Percentiles rank a stretch among this genome's conserved stretches.
Conservation (phyloP, 2,113 vertebrate species). For the Pangasianodon gigas region DNA sequence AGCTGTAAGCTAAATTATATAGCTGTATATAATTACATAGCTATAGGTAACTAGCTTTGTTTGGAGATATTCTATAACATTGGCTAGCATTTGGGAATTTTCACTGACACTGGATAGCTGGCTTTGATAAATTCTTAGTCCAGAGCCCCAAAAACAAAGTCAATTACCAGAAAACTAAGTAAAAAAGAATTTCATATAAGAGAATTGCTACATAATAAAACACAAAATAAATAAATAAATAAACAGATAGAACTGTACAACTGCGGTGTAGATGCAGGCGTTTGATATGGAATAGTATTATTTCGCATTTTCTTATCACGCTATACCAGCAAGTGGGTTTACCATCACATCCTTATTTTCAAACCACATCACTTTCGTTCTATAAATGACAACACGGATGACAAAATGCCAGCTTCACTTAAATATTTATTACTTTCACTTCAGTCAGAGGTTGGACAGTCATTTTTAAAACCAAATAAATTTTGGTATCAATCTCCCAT, state of each 20-base stretch:
- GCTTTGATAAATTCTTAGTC: background rate
- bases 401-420: background rate
- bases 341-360: background rate
- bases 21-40: no score
- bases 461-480: slow-evolving; percentile 27
- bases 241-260: background rate
- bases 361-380: background rate
- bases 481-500: slow-evolving; percentile 22
- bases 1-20: no score
- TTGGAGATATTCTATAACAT: background rate
- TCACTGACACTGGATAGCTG: background rate
- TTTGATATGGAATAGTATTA: background rate
- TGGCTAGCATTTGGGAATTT: background rate
- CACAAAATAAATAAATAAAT: background rate
- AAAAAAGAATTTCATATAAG: background rate
- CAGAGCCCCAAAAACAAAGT: background rate
- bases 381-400: background rate
- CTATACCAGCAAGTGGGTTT: background rate
- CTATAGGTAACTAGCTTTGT: no score
- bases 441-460: slow-evolving; percentile 29
- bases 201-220: background rate
- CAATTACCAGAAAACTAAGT: background rate
- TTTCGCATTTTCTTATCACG: background rate
- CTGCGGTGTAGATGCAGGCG: background rate
- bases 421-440: slow-evolving; percentile 47